Evolutionary conservation across 2,888 invertebrate species (phyloP), one percentile per base, ranked within the genome.

Genomic region (Digitonthophagus gazella): DNA sequence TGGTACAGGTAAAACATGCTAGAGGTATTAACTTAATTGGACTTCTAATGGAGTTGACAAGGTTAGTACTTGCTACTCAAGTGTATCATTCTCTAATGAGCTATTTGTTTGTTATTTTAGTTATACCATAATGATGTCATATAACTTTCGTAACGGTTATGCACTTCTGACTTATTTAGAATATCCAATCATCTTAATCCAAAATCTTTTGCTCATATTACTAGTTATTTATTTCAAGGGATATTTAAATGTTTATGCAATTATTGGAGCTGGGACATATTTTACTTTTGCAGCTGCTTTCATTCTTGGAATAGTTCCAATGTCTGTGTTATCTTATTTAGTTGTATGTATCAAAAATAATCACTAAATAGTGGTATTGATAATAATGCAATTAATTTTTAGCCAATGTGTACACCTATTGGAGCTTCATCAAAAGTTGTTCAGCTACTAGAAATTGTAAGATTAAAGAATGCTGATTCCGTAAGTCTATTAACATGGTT

Each of bases 361-460:
- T n/a, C 16, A 55, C 4, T 54, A 14, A n/a, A 8, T 22, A 44
- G 4, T 64, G 15, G 57, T 3, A 1, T 54, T 44, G 2, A 15
- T 16, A 18, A 65, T 58, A 65, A 63, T 57, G 1, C 19, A 14
- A 58, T n/a, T 63, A 61, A 16, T 73, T 86, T 87, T 70, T 82
- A 92, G 92, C 91, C 91, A 0, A 81, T 91, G 64, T 90, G 90
- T 78, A 91, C 91, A 0, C 94, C 95, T 0, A 88, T 95, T 72
- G 92, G 93, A 75, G 92, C 93, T 5, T 91, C 92, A 22, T 93
- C 94, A 71, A 95, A 95, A 84, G 85, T 93, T 1, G 87, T 92
- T 14, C 94, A 95, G 79, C 85, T 95, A 18, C 80, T 89, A 68
- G 91, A 91, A 69, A 94, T 95, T 73, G 76, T 92, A 15, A 84